Percentiles rank a stretch among this genome's conserved stretches.
phyloP scores from a whole-genome alignment of 2,113 vertebrate genomes.

The Apteryx mantelli region DNA sequence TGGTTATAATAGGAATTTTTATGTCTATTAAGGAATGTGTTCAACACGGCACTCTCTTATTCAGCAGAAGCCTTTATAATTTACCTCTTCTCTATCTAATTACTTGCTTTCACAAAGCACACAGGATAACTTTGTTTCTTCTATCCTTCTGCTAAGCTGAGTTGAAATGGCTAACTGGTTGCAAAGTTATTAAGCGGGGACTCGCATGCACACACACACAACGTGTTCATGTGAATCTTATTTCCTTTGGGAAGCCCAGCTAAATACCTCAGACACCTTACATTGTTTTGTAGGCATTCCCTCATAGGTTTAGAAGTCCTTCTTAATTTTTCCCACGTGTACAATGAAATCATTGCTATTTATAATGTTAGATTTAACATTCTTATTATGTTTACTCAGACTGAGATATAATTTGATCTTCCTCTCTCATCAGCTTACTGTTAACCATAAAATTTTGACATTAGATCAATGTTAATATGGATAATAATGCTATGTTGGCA shows the following conservation, averaged over 20 bases:
- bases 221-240: neutral
- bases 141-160: neutral
- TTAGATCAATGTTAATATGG: neutral
- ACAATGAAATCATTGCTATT: neutral
- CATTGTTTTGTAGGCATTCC: neutral
- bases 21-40: neutral
- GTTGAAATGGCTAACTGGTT: neutral
- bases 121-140: neutral
- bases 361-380: neutral
- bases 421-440: neutral
- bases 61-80: neutral
- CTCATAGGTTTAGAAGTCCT: neutral
- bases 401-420: constrained; percentile 9
- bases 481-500: neutral
- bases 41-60: neutral
- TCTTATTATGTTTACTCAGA: neutral
- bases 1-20: neutral
- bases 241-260: neutral
- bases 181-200: neutral
- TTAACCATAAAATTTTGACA: neutral
- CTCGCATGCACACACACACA: neutral
- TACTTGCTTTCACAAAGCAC: neutral
- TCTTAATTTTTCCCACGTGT: neutral
- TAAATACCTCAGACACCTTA: neutral
- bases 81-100: neutral